These are phyloP conservation scores for Tenthredo mesomela DNA, from an alignment of 2,888 invertebrate genomes.

Conservation along the genomic window DNA sequence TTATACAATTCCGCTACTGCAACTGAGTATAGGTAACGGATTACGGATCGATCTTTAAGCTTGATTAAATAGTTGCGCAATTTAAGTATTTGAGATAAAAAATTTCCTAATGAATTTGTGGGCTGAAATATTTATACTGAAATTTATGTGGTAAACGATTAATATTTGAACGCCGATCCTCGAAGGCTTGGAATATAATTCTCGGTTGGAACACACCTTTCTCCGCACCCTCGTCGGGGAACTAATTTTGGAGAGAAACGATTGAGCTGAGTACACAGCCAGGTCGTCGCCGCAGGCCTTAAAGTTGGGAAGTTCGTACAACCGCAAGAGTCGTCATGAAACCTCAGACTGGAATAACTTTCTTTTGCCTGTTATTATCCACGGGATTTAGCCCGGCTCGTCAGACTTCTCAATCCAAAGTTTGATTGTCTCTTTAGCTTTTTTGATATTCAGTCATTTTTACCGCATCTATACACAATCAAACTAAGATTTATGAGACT, in stretches of 20 bases:
- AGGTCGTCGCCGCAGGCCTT: not conserved
- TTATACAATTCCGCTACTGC: not conserved
- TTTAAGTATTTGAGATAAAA: not conserved
- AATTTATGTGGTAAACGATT: not conserved
- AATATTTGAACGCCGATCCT: not conserved
- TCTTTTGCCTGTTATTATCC: conserved; percentile 19
- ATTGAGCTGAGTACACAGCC: conserved; percentile 18
- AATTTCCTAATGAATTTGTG: not conserved
- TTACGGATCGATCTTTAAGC: not conserved
- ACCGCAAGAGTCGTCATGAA: conserved; percentile 11
- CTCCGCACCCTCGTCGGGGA: not conserved
- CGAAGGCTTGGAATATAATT: not conserved
- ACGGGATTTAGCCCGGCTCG: not conserved
- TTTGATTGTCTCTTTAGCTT: conserved; percentile 15
- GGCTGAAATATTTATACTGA: not conserved
- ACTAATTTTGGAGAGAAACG: conserved; percentile 11
- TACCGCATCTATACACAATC: not conserved
- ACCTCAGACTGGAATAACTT: conserved; percentile 21
- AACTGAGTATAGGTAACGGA: not conserved
- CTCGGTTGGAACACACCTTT: not conserved
- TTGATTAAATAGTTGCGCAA: not conserved
- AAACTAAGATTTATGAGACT: not conserved
- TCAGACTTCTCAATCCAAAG: conserved; percentile 3
- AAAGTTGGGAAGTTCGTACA: conserved; percentile 12
- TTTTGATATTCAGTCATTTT: conserved; percentile 12